Percentiles rank a stretch among this genome's conserved stretches.
phyloP scores from a whole-genome alignment of 2,888 invertebrate genomes.

The Lepidocyrtinus sp. region DNA sequence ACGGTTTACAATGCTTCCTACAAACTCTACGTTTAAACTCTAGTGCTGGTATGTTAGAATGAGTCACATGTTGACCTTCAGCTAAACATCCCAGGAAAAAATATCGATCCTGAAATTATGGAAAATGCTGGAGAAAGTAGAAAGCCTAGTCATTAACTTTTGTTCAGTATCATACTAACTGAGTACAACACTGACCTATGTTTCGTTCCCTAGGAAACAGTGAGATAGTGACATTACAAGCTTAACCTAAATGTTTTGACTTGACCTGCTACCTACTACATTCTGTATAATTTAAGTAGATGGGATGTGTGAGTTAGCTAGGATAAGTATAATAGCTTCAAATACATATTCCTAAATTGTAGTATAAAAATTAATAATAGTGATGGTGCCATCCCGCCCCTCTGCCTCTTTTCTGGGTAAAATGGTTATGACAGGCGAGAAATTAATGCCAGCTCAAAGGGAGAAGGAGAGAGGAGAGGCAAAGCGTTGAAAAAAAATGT shows the following conservation, averaged over 20 bases:
- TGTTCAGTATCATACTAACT: too few relatives aligned
- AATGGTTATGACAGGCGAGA: conserved; percentile 59
- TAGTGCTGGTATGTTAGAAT: too few relatives aligned
- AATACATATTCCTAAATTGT: too few relatives aligned
- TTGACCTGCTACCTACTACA: background rate
- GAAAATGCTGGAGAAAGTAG: too few relatives aligned
- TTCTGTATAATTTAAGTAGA: background rate
- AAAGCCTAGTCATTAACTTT: too few relatives aligned
- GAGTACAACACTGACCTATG: background rate
- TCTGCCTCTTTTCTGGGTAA: conserved; percentile 36
- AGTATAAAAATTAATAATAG: conserved; percentile 23
- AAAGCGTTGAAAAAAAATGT: background rate
- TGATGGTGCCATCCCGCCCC: conserved; percentile 37
- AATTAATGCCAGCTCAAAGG: conserved; percentile 56
- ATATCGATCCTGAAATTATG: too few relatives aligned
- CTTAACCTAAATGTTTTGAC: background rate
- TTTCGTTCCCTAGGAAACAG: background rate
- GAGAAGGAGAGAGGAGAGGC: conserved; percentile 35
- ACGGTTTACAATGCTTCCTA: too few relatives aligned
- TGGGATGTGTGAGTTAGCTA: too few relatives aligned
- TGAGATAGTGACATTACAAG: background rate
- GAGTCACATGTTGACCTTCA: too few relatives aligned
- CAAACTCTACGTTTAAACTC: too few relatives aligned
- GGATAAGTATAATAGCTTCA: too few relatives aligned
- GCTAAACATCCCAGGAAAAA: too few relatives aligned